A percentile compares a stretch with the other conserved stretches of the same genome.
phyloP scores from a whole-genome alignment of 2,797 vertebrate genomes.

The Bradypodion ventrale region DNA sequence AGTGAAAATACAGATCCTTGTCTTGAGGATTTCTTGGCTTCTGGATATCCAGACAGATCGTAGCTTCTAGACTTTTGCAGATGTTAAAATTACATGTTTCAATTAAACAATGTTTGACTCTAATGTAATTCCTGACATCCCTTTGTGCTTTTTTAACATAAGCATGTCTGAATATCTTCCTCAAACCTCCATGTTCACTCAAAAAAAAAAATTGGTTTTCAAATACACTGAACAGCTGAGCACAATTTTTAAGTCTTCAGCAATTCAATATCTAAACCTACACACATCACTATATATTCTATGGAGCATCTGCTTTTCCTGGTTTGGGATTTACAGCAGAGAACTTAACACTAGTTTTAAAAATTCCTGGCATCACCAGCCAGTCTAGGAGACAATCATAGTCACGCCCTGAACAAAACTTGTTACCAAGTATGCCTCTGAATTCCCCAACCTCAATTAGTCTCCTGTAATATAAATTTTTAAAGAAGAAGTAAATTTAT shows the following conservation, averaged over 20 bases:
- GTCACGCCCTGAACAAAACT: background rate
- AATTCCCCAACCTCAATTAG: background rate
- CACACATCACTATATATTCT: background rate
- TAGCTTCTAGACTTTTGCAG: background rate
- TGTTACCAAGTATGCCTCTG: background rate
- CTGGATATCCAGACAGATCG: background rate
- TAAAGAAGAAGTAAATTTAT: background rate
- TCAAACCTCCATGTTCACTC: background rate
- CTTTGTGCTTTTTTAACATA: background rate
- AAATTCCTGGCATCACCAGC: background rate
- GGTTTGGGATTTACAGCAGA: background rate
- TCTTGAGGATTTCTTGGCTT: background rate
- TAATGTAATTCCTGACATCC: background rate
- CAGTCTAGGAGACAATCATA: background rate
- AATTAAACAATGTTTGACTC: background rate
- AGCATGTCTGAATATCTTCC: background rate
- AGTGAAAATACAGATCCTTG: background rate
- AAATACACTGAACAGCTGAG: slow-evolving; percentile 23
- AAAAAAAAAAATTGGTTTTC: background rate
- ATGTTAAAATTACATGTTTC: background rate
- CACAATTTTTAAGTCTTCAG: background rate
- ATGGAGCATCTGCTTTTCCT: fast-evolving
- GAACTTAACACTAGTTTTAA: background rate
- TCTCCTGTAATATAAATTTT: background rate
- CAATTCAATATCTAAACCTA: background rate